Conservation (phyloP, 2,113 vertebrate species). For the Entelurus aequoreus region DNA sequence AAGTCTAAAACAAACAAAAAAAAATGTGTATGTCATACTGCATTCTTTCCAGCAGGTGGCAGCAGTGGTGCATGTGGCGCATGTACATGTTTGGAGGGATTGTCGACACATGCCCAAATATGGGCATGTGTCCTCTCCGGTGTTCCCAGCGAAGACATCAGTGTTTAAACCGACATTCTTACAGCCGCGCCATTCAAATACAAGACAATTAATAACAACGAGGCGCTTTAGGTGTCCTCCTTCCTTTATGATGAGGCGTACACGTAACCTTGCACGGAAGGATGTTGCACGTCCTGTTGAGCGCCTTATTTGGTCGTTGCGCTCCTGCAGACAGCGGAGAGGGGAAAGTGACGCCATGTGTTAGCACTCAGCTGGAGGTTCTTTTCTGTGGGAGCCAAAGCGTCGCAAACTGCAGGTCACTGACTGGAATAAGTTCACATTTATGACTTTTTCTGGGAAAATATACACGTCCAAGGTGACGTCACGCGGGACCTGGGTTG, state of each 20-base stretch:
- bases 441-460: no score
- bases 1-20: conserved; percentile 41
- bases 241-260: neutral
- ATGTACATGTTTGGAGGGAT: conserved; percentile 35
- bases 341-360: conserved; percentile 58
- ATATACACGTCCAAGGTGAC: no score
- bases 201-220: neutral
- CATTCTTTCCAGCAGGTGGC: conserved; percentile 72
- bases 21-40: neutral
- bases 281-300: conserved; percentile 39
- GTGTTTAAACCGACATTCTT: conserved; percentile 24
- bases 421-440: no score
- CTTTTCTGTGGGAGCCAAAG: conserved; percentile 24
- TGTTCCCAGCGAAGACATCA: conserved; percentile 38
- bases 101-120: conserved; percentile 66
- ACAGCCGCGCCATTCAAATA: neutral
- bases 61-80: conserved; percentile 36
- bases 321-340: conserved; percentile 44
- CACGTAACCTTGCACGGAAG: conserved; percentile 2
- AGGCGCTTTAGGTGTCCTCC: neutral
- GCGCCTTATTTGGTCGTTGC: conserved; percentile 67
- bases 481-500: no score
- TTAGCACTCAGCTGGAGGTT: conserved; percentile 31
- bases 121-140: conserved; percentile 49
- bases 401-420: conserved; percentile 15